phyloP scores from a whole-genome alignment of 1,140 invertebrate genomes.

The Trissolcus basalis region DNA sequence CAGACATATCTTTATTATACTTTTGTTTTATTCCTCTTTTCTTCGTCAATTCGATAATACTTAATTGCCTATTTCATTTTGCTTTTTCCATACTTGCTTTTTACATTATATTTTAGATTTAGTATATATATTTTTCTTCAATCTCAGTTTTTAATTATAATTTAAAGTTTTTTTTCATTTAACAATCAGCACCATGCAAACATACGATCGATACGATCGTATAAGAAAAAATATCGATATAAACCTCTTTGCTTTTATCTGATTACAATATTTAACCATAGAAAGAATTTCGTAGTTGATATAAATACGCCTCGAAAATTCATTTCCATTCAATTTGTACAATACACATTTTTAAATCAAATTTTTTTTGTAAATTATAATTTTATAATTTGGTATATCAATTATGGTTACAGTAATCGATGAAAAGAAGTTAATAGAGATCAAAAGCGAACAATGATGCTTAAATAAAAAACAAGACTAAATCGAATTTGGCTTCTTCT shows the following conservation, averaged over 20 bases:
- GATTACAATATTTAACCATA: constrained; percentile 38
- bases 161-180: constrained; percentile 31
- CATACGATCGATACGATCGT: constrained; percentile 59
- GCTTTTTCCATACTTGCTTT: no score
- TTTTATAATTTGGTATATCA: neutral
- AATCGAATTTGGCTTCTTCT: constrained; percentile 9
- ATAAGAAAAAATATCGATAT: constrained; percentile 39
- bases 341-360: constrained; percentile 11
- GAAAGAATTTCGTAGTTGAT: constrained; percentile 24
- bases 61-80: no score
- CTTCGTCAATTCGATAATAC: no score
- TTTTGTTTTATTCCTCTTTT: constrained; percentile 13
- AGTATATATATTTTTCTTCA: constrained; percentile 17
- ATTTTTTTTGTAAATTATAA: no score
- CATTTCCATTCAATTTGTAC: constrained; percentile 50
- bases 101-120: no score
- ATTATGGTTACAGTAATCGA: neutral
- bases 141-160: constrained; percentile 14
- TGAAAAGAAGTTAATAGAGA: no score
- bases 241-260: constrained; percentile 27
- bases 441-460: neutral
- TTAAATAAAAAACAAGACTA: neutral
- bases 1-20: constrained; percentile 14
- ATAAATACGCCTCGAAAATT: constrained; percentile 35
- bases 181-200: constrained; percentile 55